Conservation (phyloP, 2,113 vertebrate species). For the Pseudorectes ferrugineus region DNA sequence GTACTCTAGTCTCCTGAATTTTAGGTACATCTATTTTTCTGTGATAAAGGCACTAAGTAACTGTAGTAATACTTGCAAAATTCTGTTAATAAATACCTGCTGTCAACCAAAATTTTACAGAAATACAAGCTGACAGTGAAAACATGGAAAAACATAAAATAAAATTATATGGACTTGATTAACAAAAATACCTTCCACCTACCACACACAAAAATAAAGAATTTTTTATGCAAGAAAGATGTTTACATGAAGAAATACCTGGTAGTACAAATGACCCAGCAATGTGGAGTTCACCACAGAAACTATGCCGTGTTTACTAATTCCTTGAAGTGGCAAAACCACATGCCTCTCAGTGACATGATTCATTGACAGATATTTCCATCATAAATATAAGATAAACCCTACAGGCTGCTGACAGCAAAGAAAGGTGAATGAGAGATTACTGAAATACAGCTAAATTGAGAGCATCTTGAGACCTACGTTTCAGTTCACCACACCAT, state of each 20-base stretch:
- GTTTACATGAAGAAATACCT: not conserved
- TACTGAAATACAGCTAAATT: constrained; percentile 20
- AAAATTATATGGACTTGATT: not conserved
- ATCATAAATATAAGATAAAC: not conserved
- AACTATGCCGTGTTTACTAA: not conserved
- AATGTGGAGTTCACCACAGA: not conserved
- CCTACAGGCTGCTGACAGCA: not conserved
- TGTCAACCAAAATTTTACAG: not conserved
- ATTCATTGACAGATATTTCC: not conserved
- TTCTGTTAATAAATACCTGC: not conserved
- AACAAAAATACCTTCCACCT: not conserved
- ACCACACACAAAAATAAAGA: not conserved
- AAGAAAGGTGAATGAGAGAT: constrained; percentile 5
- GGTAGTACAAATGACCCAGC: not conserved
- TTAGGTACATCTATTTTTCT: not conserved
- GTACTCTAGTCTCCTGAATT: not conserved
- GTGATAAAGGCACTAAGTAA: not conserved
- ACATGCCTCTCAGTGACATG: not conserved
- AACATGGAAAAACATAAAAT: not conserved
- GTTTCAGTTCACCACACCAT: not conserved
- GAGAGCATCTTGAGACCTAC: not conserved
- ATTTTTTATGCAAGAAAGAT: not conserved
- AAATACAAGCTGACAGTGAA: not conserved
- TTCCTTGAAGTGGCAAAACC: not conserved
- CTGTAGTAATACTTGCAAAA: not conserved